Evolutionary conservation across 2,888 invertebrate genomes (phyloP), one percentile per base, ranked within the genome.

Genomic region (Caenorhabditis sp.): DNA sequence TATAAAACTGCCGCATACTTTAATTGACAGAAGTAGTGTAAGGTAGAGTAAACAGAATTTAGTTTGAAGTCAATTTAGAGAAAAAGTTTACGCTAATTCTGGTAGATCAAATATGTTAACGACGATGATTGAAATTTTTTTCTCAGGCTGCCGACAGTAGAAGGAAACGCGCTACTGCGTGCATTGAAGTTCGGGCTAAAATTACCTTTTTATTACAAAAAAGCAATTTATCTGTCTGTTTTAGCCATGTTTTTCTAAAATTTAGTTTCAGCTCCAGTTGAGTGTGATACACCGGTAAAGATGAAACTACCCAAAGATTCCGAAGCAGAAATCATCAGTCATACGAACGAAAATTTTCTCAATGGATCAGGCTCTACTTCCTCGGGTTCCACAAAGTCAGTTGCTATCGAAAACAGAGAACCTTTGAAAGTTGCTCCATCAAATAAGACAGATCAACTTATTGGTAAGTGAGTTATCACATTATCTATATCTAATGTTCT

Each of bases 281-380:
- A 73, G 24, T 67, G 67, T 24, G 73, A 73, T 19, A 68, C 65
- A 21, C 68, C 73, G 1, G 62, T 73, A 8, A 73, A 73, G 53
- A 68, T 73, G 65, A 55, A 59, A 14, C 50, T 73, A 12, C 62
- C 68, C n/a, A 23, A 60, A 10, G 62, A 53, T 3, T 1, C 8
- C 1, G 36, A 36, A 3, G 57, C 26, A 19, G n/a, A 36, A 2
- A 1, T 19, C n/a, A 58, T 58, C n/a, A 1, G 3, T 6, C 24
- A 31, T 21, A 58, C 57, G 4, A 36, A 58, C 14, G 55, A 55
- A 26, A 53, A 53, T 12, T 53, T 53, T 24, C 21, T 53, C 2
- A 53, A 21, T 6, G 21, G 21, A 21, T 53, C 53, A 53, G 8
- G 21, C 8, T 21, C 21, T 5, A 21, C 8, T 21, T 53, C 53